Percentiles rank a stretch among this genome's conserved stretches.
These are phyloP conservation scores for Peromyscus nudipes DNA, from an alignment of 2,797 vertebrate genomes.

Conservation along the genomic window DNA sequence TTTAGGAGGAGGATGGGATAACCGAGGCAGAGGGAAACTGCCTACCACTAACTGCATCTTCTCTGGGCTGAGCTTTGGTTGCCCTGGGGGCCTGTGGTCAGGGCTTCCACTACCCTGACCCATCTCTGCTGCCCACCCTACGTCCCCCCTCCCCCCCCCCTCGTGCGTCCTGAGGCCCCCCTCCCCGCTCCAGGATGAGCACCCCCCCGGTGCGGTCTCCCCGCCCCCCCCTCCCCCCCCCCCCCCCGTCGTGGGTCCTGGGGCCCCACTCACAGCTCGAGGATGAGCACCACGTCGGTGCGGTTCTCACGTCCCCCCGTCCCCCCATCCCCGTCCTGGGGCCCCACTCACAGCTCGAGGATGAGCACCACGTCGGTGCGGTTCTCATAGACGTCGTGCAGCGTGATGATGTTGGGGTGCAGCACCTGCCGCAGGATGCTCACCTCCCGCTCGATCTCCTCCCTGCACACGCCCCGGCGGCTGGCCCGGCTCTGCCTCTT, in stretches of 20 bases:
- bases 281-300: constrained; percentile 96
- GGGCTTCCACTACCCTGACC: background rate
- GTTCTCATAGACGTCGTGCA: constrained; percentile 97
- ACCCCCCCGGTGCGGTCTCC: constrained; percentile 97
- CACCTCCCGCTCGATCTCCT: constrained; percentile 97
- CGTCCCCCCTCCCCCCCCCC: no score
- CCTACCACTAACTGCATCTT: background rate
- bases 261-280: constrained; percentile 95
- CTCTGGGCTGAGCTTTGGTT: background rate
- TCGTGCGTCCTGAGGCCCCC: constrained; percentile 71
- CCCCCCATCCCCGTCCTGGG: no score
- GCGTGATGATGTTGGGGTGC: constrained; percentile 94
- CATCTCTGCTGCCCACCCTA: background rate
- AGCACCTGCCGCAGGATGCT: constrained; percentile 95
- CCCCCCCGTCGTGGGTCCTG: background rate
- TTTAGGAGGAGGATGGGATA: background rate
- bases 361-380: no score
- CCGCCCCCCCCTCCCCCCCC: no score
- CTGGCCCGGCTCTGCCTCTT: constrained; percentile 94
- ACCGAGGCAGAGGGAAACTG: background rate
- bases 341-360: no score
- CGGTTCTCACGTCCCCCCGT: no score
- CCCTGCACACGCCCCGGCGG: constrained; percentile 94
- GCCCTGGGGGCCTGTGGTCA: background rate
- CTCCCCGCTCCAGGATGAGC: constrained; percentile 99